phyloP scores from a whole-genome alignment of 2,797 vertebrate genomes.

The Halcyon badia region DNA sequence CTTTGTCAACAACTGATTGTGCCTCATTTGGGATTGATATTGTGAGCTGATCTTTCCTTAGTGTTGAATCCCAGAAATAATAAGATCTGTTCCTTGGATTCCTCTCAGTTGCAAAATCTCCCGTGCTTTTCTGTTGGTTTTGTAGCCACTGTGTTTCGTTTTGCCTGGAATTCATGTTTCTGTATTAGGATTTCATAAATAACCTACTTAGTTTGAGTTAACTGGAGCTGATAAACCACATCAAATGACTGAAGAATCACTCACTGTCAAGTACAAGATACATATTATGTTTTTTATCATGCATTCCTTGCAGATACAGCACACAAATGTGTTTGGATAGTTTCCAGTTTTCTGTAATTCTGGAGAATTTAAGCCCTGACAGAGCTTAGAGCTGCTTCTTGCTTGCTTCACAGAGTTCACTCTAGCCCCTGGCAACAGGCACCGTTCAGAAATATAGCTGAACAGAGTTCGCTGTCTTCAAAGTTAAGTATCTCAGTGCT shows the following conservation, averaged over 20 bases:
- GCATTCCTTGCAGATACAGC: neutral
- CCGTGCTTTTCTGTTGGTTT: neutral
- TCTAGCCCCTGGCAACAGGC: neutral
- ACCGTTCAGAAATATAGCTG: neutral
- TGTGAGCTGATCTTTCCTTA: neutral
- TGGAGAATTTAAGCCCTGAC: neutral
- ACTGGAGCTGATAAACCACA: neutral
- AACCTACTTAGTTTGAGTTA: neutral
- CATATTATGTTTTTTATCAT: neutral
- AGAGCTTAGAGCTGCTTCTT: neutral
- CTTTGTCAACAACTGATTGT: neutral
- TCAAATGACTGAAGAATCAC: neutral
- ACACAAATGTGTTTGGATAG: neutral
- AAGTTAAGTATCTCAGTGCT: neutral
- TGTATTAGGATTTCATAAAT: neutral
- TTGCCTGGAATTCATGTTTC: neutral
- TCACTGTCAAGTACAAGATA: neutral
- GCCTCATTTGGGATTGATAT: neutral
- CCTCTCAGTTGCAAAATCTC: neutral
- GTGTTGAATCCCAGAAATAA: neutral
- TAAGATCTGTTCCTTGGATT: neutral
- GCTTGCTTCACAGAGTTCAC: neutral
- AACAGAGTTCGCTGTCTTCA: neutral
- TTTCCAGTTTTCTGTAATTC: constrained; percentile 3
- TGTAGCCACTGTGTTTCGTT: neutral